Evolutionary conservation across 2,797 vertebrate species (phyloP), one percentile per base, ranked within the genome.

Genomic region (Phalanger gymnotis): DNA sequence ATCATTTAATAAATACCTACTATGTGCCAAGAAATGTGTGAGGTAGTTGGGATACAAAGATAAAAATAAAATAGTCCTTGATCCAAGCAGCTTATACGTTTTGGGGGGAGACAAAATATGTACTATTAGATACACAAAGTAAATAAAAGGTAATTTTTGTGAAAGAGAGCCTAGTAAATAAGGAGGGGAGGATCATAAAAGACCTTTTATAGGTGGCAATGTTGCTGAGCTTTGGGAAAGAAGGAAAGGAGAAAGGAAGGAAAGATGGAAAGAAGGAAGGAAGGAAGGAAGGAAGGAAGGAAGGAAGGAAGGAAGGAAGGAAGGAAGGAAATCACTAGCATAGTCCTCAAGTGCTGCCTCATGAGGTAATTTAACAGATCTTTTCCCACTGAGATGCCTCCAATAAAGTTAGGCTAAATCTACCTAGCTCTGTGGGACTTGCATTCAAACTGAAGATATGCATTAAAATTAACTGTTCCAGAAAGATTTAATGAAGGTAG

Each of bases 381-480:
- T 87, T 27, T 81, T 91, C 19, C 31, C 14, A 27, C 5, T 73
- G 30, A 54, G 92, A 51, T 27, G 14, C 27, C 40, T 92, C 56
- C 91, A 92, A 54, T 56, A 93, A 0, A 0, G 22, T 53, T 91
- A 22, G 40, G n/a, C n/a, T 90, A 40, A 93, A 54, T 19, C 25
- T 2, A 94, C 81, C 16, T 22, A 55, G 58, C 28, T 55, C 3
- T 19, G 2, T 89, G 30, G 10, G 22, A 94, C 57, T 16, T 91
- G 53, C 53, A 92, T 92, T 58, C 58, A 87, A 13, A 91, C 0
- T n/a, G 58, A 55, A 87, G 53, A 47, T 61, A 89, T 61, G 66
- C 14, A 34, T 92, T 61, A 93, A 93, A 61, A 92, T 19, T 52
- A 27, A 90, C 54, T 94, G 53, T 93, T 93, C 5, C 2, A 92